A percentile compares a stretch with the other conserved stretches of the same genome.
These are phyloP conservation scores for Etia nguti DNA, from an alignment of 2,113 vertebrate genomes.

Conservation along the genomic window DNA sequence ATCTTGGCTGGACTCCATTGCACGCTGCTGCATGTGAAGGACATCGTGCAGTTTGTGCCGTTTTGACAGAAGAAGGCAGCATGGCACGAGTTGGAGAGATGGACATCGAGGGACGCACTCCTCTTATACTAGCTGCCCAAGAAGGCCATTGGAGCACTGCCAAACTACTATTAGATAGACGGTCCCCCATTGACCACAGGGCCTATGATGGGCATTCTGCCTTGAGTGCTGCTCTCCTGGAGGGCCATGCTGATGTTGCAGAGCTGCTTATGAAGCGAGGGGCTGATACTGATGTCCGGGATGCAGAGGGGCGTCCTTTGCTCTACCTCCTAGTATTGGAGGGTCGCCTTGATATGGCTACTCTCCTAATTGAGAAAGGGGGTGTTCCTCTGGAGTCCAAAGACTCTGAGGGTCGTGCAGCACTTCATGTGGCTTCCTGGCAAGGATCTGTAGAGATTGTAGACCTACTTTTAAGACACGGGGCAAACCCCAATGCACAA, in stretches of 20 bases:
- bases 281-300: constrained; percentile 72
- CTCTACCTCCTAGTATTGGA: constrained; percentile 78
- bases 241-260: constrained; percentile 64
- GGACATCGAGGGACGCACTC: constrained; percentile 74
- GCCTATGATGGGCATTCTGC: constrained; percentile 76
- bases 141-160: constrained; percentile 73
- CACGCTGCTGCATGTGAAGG: constrained; percentile 79
- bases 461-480: constrained; percentile 65
- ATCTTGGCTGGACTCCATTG: constrained; percentile 79
- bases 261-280: constrained; percentile 74
- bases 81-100: constrained; percentile 74
- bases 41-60: constrained; percentile 68
- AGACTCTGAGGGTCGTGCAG: constrained; percentile 76
- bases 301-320: constrained; percentile 75
- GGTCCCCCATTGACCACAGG: constrained; percentile 71
- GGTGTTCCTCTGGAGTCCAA: constrained; percentile 70
- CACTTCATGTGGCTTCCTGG: constrained; percentile 78
- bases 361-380: constrained; percentile 73
- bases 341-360: constrained; percentile 56
- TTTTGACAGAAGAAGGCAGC: constrained; percentile 72
- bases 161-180: constrained; percentile 70
- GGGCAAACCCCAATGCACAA: constrained; percentile 71
- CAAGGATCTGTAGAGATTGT: constrained; percentile 65
- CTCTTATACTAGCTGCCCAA: constrained; percentile 77
- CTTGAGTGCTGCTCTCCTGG: constrained; percentile 67